Evolutionary conservation across 2,113 vertebrate genomes (phyloP).

Genomic region (Cyrtonyx montezumae): DNA sequence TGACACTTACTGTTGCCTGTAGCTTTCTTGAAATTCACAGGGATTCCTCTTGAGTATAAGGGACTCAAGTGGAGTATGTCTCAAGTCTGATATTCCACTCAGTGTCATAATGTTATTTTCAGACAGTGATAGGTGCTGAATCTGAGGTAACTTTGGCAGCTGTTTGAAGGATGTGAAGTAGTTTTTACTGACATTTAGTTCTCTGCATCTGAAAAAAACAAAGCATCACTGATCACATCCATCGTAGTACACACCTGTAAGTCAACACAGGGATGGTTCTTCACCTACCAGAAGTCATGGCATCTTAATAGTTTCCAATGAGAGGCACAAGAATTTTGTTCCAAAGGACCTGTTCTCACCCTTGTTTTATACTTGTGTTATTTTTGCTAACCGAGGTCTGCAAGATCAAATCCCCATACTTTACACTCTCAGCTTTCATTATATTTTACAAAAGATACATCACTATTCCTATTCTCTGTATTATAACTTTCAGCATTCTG

Average conservation of each 20-base stretch:
- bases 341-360: neutral
- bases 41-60: conserved; percentile 88
- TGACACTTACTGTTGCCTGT: conserved; percentile 85
- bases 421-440: neutral
- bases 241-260: neutral
- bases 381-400: neutral
- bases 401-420: neutral
- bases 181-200: conserved; percentile 91
- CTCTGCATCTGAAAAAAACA: conserved; percentile 85
- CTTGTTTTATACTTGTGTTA: neutral
- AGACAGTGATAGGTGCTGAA: conserved; percentile 89
- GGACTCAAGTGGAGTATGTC: conserved; percentile 82
- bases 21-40: conserved; percentile 90
- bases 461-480: neutral
- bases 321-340: neutral
- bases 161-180: conserved; percentile 89
- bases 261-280: neutral
- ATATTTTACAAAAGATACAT: neutral
- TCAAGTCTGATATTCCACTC: conserved; percentile 82
- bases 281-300: neutral
- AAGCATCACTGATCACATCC: conserved; percentile 5
- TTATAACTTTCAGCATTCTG: neutral
- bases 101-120: conserved; percentile 89
- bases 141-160: conserved; percentile 91
- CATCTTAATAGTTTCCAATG: neutral